These are phyloP conservation scores for Ammodytes dubius DNA, from an alignment of 2,113 vertebrate genomes.

Conservation along the genomic window DNA sequence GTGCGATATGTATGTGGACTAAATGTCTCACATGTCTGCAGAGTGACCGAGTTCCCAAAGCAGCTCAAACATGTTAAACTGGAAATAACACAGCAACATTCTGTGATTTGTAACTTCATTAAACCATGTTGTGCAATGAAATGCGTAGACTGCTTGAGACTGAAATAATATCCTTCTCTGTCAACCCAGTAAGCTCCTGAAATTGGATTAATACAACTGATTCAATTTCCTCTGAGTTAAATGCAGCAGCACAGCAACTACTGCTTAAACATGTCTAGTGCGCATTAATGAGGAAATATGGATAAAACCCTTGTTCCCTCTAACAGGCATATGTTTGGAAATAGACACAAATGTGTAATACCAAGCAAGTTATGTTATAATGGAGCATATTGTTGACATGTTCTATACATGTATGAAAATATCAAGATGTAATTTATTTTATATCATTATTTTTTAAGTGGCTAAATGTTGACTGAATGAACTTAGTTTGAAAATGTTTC, in stretches of 20 bases:
- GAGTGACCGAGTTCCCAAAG: constrained; percentile 42
- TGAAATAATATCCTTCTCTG: constrained; percentile 76
- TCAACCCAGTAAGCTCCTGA: constrained; percentile 63
- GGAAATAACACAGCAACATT: constrained; percentile 46
- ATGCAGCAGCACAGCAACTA: constrained; percentile 41
- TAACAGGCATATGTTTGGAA: constrained; percentile 4
- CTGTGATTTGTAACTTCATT: constrained; percentile 67
- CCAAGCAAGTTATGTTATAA: constrained; percentile 4
- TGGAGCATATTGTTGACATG: too few relatives aligned
- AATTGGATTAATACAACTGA: constrained; percentile 78
- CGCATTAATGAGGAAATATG: constrained; percentile 28
- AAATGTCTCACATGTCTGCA: constrained; percentile 69
- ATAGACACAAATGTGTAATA: neutral
- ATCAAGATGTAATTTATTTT: neutral
- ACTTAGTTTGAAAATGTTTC: neutral
- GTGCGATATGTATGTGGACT: neutral
- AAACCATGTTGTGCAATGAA: constrained; percentile 64
- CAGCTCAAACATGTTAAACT: constrained; percentile 48
- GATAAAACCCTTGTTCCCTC: constrained; percentile 26
- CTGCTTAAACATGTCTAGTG: constrained; percentile 41
- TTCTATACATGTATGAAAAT: neutral
- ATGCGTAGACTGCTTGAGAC: constrained; percentile 50
- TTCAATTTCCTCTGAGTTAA: constrained; percentile 76
- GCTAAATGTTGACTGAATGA: neutral
- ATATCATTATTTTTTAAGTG: neutral